Conservation (phyloP, 2,113 vertebrate species). For the Nerophis lumbriciformis region DNA sequence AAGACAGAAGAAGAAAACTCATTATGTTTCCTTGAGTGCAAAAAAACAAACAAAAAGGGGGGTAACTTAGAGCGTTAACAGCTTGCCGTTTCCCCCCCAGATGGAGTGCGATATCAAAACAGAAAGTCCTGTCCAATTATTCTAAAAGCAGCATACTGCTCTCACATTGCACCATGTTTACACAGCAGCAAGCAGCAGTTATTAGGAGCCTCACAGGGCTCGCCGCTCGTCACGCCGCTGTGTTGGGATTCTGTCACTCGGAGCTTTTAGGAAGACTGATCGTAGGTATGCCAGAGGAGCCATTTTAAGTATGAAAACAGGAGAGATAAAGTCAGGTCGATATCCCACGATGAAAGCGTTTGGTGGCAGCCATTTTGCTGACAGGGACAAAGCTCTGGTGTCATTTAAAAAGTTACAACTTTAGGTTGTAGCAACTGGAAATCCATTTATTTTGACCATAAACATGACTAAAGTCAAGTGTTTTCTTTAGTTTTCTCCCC, state of each 20-base stretch:
- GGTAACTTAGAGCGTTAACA: no score
- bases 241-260: slow-evolving; percentile 5
- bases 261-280: slow-evolving; percentile 12
- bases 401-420: no score
- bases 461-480: no score
- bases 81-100: no score
- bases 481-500: no score
- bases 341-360: no score
- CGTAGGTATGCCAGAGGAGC: slow-evolving; percentile 11
- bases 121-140: neutral
- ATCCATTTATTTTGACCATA: no score
- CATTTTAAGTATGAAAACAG: slow-evolving; percentile 3
- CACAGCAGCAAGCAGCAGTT: neutral
- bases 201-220: neutral
- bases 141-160: neutral
- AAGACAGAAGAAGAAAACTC: neutral
- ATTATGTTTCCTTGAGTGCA: no score
- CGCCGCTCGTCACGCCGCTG: neutral
- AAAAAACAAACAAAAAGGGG: no score
- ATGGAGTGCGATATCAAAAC: neutral
- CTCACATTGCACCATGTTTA: neutral
- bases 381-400: no score
- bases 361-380: no score
- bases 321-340: neutral
- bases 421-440: no score